Base-by-base conservation (phyloP, 2,888 invertebrate genomes). In the Spilosoma lubricipeda region DNA sequence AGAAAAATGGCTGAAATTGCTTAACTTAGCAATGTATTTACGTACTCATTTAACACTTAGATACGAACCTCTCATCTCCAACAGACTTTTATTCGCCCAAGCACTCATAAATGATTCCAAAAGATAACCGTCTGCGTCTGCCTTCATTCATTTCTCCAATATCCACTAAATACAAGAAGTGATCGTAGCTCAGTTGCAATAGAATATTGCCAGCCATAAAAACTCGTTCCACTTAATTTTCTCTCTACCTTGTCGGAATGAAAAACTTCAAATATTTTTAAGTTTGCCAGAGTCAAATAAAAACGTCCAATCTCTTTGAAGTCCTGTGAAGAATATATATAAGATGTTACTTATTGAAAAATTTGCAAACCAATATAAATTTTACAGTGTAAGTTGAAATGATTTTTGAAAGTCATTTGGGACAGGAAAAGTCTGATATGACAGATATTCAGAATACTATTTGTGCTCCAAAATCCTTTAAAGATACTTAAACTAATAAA, bases 251-350 rank as follows among this genome's bases (percentile, higher is more conserved):
- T 3, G 48, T 52, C 71, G n/a, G 67, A 42, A 67, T 42, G 67
- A 67, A 67, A 59, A 72, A 72, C 39, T 72, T 56, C 39, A 15
- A 48, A 67, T 67, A 59, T 72, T 67, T 72, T 72, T 72, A 42
- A 67, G 71, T 56, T 67, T 71, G 27, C 64, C 27, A 63, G 65
- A 33, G 39, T 52, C 48, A 66, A 71, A 71, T 71, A 66, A 66
- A 52, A 65, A 67, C 23, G 20, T 72, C 59, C 72, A 67, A 67
- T 42, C 52, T 70, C 56, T 72, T 67, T 52, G 36, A 23, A 30
- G 59, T 42, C 42, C 42, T 59, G 36, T 20, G 59, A 67, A 39
- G 52, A 59, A 72, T 72, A 67, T 72, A 59, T 72, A 67, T 18
- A 42, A 48, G 48, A 67, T 59, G 67, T 39, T 67, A 39, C 71